A percentile compares a stretch with the other conserved stretches of the same genome.
phyloP scores from a whole-genome alignment of 2,113 vertebrate species.

The Megaceryle maxima region DNA sequence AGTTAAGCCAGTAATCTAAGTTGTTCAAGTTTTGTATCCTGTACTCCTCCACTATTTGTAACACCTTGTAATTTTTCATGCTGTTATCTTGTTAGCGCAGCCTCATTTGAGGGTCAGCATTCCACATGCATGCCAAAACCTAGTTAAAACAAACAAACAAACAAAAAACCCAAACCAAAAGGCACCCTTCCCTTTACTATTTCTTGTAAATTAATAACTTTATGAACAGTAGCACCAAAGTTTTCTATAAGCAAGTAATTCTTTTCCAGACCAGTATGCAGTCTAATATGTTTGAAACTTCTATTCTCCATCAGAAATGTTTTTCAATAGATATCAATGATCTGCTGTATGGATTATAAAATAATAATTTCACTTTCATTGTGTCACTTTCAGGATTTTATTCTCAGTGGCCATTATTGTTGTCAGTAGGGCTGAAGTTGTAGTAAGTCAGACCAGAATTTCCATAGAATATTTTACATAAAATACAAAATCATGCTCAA shows the following conservation, averaged over 20 bases:
- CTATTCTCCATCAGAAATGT: neutral
- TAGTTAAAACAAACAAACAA: neutral
- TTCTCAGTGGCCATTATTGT: neutral
- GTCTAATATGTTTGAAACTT: neutral
- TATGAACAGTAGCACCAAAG: neutral
- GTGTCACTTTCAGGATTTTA: neutral
- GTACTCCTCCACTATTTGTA: neutral
- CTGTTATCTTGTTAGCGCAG: neutral
- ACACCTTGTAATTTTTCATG: neutral
- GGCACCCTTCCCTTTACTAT: too few species aligned
- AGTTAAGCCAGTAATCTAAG: neutral
- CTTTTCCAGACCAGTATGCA: neutral
- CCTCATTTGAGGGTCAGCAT: neutral
- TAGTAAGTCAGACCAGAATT: neutral
- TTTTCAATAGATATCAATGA: neutral
- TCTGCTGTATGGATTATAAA: neutral
- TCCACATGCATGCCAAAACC: neutral
- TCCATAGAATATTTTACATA: neutral
- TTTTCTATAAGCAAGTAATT: neutral
- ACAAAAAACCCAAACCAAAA: neutral
- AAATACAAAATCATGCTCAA: neutral
- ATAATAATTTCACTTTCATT: neutral
- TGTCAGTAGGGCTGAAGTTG: neutral
- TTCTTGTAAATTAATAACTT: neutral
- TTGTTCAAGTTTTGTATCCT: neutral